Conservation (phyloP, 2,113 vertebrate genomes). For the Pleuronectes platessa region DNA sequence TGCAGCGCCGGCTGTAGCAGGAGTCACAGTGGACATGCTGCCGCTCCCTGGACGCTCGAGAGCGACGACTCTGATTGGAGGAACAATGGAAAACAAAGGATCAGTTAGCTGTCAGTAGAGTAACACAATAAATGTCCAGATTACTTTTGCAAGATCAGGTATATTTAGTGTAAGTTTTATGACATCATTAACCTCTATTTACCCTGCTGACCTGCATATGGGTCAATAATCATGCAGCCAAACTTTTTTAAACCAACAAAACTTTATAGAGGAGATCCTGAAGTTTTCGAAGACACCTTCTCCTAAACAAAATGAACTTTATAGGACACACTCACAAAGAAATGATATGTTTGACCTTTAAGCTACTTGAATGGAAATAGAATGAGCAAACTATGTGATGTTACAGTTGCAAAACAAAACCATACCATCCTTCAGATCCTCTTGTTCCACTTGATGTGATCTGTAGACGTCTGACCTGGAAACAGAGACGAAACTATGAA, state of each 20-base stretch:
- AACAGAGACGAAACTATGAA: conserved; percentile 19
- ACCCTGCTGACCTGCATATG: not conserved
- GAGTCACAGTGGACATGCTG: conserved; percentile 90
- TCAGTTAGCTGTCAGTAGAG: too few species aligned
- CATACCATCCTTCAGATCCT: conserved; percentile 66
- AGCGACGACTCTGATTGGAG: conserved; percentile 76
- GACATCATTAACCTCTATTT: not conserved
- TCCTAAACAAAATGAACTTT: too few species aligned
- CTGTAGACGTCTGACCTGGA: conserved; percentile 29
- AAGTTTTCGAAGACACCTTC: not conserved
- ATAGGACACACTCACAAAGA: too few species aligned
- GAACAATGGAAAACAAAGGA: not conserved
- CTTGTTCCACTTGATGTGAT: not conserved
- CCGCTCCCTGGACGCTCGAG: conserved; percentile 55
- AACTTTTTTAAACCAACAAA: not conserved
- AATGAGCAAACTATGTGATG: not conserved
- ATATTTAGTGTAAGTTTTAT: not conserved
- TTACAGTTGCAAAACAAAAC: conserved; percentile 5
- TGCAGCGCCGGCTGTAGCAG: conserved; percentile 90
- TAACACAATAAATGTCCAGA: not conserved
- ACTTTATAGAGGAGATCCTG: not conserved
- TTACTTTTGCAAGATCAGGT: not conserved
- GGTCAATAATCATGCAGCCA: not conserved
- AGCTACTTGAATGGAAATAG: not conserved
- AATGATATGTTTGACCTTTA: not conserved